These are phyloP conservation scores for Chloroclysta siterata DNA, from an alignment of 2,888 invertebrate genomes.

Conservation along the genomic window DNA sequence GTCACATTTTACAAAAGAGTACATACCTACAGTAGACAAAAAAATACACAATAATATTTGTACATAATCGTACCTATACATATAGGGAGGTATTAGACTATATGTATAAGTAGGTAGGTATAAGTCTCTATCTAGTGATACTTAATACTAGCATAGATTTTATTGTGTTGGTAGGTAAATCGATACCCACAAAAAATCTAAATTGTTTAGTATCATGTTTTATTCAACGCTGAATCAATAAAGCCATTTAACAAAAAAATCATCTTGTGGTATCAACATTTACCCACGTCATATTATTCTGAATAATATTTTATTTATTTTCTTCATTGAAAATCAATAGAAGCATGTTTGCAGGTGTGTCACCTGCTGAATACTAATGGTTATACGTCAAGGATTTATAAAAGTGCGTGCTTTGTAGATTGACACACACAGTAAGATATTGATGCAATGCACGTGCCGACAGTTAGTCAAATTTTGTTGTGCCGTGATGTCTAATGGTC, in stretches of 20 bases:
- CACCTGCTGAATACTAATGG: slow-evolving; percentile 28
- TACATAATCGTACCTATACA: no score
- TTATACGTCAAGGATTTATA: slow-evolving; percentile 28
- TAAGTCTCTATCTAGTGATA: no score
- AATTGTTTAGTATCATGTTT: background rate
- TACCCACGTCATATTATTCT: slow-evolving; percentile 14
- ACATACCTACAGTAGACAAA: no score
- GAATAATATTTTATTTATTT: slow-evolving; percentile 18
- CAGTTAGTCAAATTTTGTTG: slow-evolving; percentile 12
- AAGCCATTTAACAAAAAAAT: background rate
- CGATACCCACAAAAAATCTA: no score
- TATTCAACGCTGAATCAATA: background rate
- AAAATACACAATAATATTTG: no score
- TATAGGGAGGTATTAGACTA: no score
- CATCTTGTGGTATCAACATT: slow-evolving; percentile 6
- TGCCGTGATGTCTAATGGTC: background rate
- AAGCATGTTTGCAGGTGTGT: slow-evolving; percentile 27
- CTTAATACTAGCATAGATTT: no score
- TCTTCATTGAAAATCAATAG: slow-evolving; percentile 21
- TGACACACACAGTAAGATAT: slow-evolving; percentile 4
- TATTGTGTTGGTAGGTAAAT: no score
- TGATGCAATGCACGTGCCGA: slow-evolving; percentile 20
- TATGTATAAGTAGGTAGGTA: no score
- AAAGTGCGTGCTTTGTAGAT: slow-evolving; percentile 13
- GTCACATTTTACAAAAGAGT: no score